Conservation (phyloP, 2,888 invertebrate species). For the Drosophila birchii region DNA sequence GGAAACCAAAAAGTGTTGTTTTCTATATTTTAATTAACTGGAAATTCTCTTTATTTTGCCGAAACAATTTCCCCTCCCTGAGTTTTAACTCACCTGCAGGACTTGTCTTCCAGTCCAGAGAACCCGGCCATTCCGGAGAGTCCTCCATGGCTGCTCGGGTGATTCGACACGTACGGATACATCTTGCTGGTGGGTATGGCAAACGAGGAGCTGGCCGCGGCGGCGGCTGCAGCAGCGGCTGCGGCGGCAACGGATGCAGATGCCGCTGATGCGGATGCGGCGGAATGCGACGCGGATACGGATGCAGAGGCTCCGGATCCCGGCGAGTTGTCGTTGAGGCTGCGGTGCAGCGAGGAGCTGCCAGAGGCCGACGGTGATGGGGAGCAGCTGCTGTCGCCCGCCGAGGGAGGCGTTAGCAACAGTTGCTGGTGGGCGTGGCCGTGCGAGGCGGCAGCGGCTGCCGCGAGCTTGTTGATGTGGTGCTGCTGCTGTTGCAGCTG, state of each 20-base stretch:
- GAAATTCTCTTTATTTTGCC: not conserved
- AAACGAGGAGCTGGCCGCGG: constrained; percentile 85
- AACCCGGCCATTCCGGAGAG: constrained; percentile 89
- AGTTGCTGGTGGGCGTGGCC: constrained; percentile 79
- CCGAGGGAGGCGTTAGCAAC: constrained; percentile 81
- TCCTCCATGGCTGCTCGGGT: constrained; percentile 90
- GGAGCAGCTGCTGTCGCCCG: constrained; percentile 76
- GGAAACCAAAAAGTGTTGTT: too few species aligned
- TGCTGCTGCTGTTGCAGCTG: constrained; percentile 82
- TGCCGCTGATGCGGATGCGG: constrained; percentile 78
- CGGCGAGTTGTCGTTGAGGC: constrained; percentile 84
- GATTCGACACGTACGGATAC: constrained; percentile 95
- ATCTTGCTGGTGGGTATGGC: constrained; percentile 91
- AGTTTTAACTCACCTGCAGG: constrained; percentile 83
- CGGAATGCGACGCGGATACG: constrained; percentile 64
- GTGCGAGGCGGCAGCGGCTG: constrained; percentile 78
- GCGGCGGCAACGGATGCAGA: constrained; percentile 77
- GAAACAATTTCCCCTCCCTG: not conserved
- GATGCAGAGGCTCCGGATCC: constrained; percentile 80
- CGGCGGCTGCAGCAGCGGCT: constrained; percentile 77
- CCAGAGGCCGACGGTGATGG: constrained; percentile 71
- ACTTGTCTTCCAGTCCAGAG: constrained; percentile 85
- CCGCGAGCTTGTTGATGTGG: constrained; percentile 82
- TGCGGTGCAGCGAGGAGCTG: constrained; percentile 73
- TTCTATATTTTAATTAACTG: too few species aligned